These are phyloP conservation scores for Litoditis marina DNA, from an alignment of 2,888 invertebrate species.

Conservation along the genomic window DNA sequence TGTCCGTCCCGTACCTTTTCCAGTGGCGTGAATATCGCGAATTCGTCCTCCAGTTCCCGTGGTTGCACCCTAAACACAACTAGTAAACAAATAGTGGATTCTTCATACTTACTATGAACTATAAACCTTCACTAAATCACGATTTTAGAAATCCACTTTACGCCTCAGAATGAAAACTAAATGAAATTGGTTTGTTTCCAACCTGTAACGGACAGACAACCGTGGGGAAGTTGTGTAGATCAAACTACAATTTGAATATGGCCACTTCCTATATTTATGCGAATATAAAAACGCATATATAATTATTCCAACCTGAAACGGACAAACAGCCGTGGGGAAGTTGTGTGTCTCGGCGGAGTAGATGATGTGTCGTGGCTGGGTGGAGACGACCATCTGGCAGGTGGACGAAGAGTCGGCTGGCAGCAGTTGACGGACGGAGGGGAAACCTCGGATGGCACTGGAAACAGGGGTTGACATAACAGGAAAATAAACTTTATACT, in stretches of 20 bases:
- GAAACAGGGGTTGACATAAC: too few relatives aligned
- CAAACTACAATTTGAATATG: too few relatives aligned
- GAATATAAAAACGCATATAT: too few relatives aligned
- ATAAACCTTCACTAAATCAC: too few relatives aligned
- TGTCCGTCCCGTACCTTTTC: conserved; percentile 82
- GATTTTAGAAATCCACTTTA: too few relatives aligned
- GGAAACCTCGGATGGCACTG: conserved; percentile 70
- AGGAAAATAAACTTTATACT: not conserved
- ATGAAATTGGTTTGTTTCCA: too few relatives aligned
- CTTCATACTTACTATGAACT: too few relatives aligned
- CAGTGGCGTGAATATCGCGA: conserved; percentile 89
- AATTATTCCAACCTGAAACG: conserved; percentile 27
- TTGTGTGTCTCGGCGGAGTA: conserved; percentile 99
- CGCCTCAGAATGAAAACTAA: too few relatives aligned
- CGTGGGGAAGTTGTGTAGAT: conserved; percentile 95
- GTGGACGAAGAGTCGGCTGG: conserved; percentile 73
- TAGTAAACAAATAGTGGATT: not conserved
- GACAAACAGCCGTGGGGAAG: conserved; percentile 76
- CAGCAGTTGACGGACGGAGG: conserved; percentile 70
- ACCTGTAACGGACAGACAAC: conserved; percentile 63
- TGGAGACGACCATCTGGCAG: conserved; percentile 67
- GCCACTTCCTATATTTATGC: too few relatives aligned
- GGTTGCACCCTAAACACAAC: conserved; percentile 91
- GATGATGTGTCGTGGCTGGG: conserved; percentile 78
- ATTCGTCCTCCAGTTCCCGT: conserved; percentile 88